Evolutionary conservation across 2,113 vertebrate genomes (phyloP), one percentile per base, ranked within the genome.

Genomic region (Corvus cornix): DNA sequence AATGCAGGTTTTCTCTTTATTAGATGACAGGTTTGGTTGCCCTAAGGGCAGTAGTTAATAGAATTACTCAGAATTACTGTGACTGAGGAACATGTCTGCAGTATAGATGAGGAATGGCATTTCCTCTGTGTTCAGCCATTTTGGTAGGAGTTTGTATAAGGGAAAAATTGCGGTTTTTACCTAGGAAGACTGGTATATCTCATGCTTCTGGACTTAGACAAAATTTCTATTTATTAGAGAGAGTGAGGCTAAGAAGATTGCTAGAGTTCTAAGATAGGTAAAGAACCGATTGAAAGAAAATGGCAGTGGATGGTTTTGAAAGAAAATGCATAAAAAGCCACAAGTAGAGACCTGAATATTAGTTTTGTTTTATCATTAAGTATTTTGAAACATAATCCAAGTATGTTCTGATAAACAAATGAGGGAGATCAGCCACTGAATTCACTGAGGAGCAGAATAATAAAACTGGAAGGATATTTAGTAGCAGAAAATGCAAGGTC

Each of bases 401-500:
- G 20, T 68, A 26, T 52, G 28, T 60, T 94, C 62, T 84, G 81
- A 41, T 20, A 79, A 76, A 37, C 37, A 93, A 60, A 69, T 72
- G 68, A 78, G 53, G 27, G 66, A 82, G 27, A 52, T n/a, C 27
- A 69, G 39, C 44, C 56, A 30, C 66, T 64, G 63, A 81, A 84
- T 94, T 86, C 59, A 87, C 59, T 70, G 48, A 91, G 64, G 80
- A 89, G 11, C 27, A 59, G 52, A 93, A 81, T 91, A 89, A 70
- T 91, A 77, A 91, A 72, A 53, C 51, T 87, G 22, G 46, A 84
- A 89, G 39, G 39, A 58, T 84, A 84, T 81, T 91, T 87, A 81
- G 31, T 63, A 59, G 56, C 62, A 78, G 69, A 93, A 91, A 88
- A 88, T 83, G 58, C 49, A 73, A 24, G 59, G 49, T 80, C 81